Base-by-base conservation (phyloP, 2,797 vertebrate genomes). In the Molothrus ater region DNA sequence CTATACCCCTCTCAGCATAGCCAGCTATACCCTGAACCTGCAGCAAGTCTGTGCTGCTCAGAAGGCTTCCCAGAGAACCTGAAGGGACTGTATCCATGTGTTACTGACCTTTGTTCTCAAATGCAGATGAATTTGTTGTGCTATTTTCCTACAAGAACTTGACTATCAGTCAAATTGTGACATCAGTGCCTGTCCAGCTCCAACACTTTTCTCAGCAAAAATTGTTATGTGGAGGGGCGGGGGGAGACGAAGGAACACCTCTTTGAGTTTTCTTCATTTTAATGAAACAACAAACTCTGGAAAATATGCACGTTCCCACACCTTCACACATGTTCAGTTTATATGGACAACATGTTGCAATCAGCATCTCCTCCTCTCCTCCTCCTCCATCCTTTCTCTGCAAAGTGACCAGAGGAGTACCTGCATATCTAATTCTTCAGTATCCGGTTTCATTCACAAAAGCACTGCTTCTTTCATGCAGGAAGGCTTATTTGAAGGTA, bases 301-400 rank as follows among this genome's bases (percentile, higher is more conserved):
- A 87, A 76, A 91, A 31, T 82, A 57, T 71, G 20, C 13, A 18
- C 12, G 0, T 86, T 92, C 68, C 64, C 65, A 89, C 92, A 96
- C 85, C 84, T 95, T 79, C 68, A 85, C 87, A 91, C 40, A 34
- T 61, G 60, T 94, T 82, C 73, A n/a, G 6, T 76, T 88, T 94
- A 64, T 86, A 63, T 9, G 82, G 75, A 47, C 45, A 83, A 53
- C 34, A 50, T 45, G 63, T 61, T 86, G 69, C 42, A 91, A 86
- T 74, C 79, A 80, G 8, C 85, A 80, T 43, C 40, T 71, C 34
- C 80, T 85, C 36, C 60, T 36, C 18, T 81, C 13, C 68, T 73
- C 47, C 63, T 63, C 69, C 78, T 43, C 36, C n/a, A 66, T 14
- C 34, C n/a, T 78, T 86, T 47, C 38, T 54, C 61, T 71, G 64